A percentile compares a stretch with the other conserved stretches of the same genome.
Conservation (phyloP, 2,113 vertebrate species). For the Chlamydotis undulata region DNA sequence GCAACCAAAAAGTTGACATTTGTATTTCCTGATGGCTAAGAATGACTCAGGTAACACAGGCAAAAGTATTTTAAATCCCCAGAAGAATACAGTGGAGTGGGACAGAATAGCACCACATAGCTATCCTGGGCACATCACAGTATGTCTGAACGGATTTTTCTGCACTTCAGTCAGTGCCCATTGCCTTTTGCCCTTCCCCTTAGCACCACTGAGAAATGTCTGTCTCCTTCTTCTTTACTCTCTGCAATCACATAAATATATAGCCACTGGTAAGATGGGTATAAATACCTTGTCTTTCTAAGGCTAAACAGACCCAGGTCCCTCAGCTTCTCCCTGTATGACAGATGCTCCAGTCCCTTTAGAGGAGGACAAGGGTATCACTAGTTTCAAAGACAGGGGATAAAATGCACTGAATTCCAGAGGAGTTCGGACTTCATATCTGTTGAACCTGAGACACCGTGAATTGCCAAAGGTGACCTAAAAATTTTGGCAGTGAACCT, state of each 20-base stretch:
- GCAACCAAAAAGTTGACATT: neutral
- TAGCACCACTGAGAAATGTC: neutral
- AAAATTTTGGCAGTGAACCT: neutral
- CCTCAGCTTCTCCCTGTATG: neutral
- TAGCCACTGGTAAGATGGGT: neutral
- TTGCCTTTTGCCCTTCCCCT: neutral
- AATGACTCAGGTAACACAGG: neutral
- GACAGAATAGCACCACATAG: neutral
- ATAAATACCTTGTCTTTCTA: neutral
- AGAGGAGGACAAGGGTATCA: neutral
- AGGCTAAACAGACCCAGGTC: neutral
- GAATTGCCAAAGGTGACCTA: neutral
- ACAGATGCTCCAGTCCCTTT: neutral
- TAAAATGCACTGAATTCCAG: neutral
- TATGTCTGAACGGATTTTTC: neutral
- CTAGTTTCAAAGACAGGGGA: neutral
- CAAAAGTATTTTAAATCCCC: neutral
- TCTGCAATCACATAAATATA: neutral
- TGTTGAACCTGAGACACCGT: neutral
- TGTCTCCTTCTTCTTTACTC: neutral
- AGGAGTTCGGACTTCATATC: neutral
- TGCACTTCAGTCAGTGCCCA: neutral
- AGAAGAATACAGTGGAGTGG: neutral
- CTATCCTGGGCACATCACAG: neutral
- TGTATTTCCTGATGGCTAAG: neutral